These are phyloP conservation scores for Alosa alosa DNA, from an alignment of 2,113 vertebrate genomes.

Conservation along the genomic window DNA sequence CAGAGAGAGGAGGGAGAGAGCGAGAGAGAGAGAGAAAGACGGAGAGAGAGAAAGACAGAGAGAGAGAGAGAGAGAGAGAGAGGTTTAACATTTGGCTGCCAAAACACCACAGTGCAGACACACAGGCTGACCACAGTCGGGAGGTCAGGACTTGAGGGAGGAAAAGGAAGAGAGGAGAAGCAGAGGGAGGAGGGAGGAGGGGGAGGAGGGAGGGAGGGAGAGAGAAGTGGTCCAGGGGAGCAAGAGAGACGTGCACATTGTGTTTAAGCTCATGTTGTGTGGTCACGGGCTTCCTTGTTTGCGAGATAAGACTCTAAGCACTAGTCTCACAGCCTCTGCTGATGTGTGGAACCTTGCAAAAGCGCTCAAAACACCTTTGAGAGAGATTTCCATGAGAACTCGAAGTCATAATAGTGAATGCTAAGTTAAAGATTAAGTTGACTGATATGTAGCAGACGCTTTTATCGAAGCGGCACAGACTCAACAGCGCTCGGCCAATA, in stretches of 20 bases:
- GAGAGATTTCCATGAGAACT: not conserved
- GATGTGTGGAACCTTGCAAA: not conserved
- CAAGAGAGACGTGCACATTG: slow-evolving; percentile 6
- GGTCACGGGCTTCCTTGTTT: not conserved
- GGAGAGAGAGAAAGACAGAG: not conserved
- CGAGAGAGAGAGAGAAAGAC: slow-evolving; percentile 14
- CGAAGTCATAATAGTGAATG: not conserved
- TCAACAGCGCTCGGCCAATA: too few relatives aligned
- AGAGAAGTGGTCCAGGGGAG: not conserved
- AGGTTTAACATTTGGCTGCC: slow-evolving; percentile 2
- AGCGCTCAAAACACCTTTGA: not conserved
- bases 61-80: not conserved
- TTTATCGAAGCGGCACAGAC: too few relatives aligned
- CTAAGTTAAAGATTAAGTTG: too few relatives aligned
- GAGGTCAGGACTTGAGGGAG: slow-evolving; percentile 32
- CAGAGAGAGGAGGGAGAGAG: slow-evolving; percentile 32
- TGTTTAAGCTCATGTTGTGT: slow-evolving; percentile 11
- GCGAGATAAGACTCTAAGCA: not conserved
- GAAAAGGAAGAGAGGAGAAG: slow-evolving; percentile 16
- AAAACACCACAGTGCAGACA: slow-evolving; percentile 22
- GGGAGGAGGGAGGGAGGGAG: slow-evolving; percentile 21
- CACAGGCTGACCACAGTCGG: slow-evolving; percentile 15
- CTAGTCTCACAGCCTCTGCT: not conserved
- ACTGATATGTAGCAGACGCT: too few relatives aligned
- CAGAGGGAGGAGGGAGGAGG: slow-evolving; percentile 6